Evolutionary conservation across 2,888 invertebrate genomes (phyloP).

Genomic region (Cyclophora albipunctata): DNA sequence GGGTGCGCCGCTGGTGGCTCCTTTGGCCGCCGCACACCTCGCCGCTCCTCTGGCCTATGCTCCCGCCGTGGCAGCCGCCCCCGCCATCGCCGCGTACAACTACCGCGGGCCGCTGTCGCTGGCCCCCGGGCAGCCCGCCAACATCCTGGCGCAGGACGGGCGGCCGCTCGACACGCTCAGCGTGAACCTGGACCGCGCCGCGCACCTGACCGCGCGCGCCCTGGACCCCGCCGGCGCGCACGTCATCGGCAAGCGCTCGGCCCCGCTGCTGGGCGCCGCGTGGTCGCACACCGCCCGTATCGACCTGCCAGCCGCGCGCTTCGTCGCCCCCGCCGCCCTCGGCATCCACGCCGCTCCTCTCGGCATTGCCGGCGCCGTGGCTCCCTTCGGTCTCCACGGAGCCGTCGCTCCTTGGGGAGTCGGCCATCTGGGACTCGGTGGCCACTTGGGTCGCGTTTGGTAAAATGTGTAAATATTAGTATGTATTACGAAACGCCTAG

Average conservation of each 20-base stretch:
- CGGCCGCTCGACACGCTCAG: slow-evolving; percentile 66
- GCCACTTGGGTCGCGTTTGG: slow-evolving; percentile 35
- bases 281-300: slow-evolving; percentile 40
- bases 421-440: slow-evolving; percentile 18
- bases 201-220: slow-evolving; percentile 55
- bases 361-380: slow-evolving; percentile 22
- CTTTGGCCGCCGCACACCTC: slow-evolving; percentile 21
- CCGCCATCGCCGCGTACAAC: slow-evolving; percentile 48
- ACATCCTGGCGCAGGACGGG: slow-evolving; percentile 60
- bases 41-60: slow-evolving; percentile 34
- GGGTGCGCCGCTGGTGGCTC: slow-evolving; percentile 32
- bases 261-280: slow-evolving; percentile 38
- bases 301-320: slow-evolving; percentile 31
- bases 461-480: slow-evolving; percentile 33
- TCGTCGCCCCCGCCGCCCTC: slow-evolving; percentile 31
- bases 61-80: slow-evolving; percentile 35
- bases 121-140: slow-evolving; percentile 49
- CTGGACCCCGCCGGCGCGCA: slow-evolving; percentile 43
- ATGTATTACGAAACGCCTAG: slow-evolving; percentile 27
- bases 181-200: slow-evolving; percentile 63
- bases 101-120: slow-evolving; percentile 60
- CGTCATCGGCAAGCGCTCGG: slow-evolving; percentile 54
- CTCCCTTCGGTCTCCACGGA: slow-evolving; percentile 33
- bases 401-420: slow-evolving; percentile 11
- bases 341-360: slow-evolving; percentile 30